Conservation (phyloP, 2,797 vertebrate species). For the Hipposideros larvatus region DNA sequence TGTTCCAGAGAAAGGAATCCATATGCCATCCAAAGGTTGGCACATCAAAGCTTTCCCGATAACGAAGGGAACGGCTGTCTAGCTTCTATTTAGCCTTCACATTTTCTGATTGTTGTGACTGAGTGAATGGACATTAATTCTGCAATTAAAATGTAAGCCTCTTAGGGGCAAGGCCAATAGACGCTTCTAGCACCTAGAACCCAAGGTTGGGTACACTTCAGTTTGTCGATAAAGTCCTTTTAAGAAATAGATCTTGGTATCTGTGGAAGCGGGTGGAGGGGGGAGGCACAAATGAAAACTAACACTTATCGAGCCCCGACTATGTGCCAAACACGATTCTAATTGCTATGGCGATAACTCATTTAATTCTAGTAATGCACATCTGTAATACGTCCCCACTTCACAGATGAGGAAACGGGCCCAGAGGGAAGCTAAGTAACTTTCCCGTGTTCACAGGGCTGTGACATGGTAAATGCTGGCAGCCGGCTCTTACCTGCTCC, state of each 20-base stretch:
- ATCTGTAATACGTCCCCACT: not conserved
- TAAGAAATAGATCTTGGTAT: not conserved
- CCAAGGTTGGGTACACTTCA: not conserved
- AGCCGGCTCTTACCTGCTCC: not conserved
- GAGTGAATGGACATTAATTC: not conserved
- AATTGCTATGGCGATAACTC: not conserved
- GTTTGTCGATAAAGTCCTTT: not conserved
- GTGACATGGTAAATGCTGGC: not conserved
- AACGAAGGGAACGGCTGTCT: not conserved
- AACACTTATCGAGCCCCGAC: not conserved
- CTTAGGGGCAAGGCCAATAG: not conserved
- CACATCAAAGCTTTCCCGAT: not conserved
- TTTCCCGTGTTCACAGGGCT: not conserved
- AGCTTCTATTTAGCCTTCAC: not conserved
- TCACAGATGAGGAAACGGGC: not conserved
- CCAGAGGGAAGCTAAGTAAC: not conserved
- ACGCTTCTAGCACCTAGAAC: not conserved
- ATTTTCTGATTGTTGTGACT: not conserved
- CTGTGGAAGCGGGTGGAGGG: not conserved
- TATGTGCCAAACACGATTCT: not conserved
- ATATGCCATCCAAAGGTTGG: not conserved
- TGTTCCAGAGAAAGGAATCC: not conserved
- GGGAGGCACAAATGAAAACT: not conserved
- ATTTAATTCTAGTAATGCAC: not conserved
- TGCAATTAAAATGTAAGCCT: slow-evolving; percentile 3